Evolutionary conservation across 2,797 vertebrate species (phyloP).

Genomic region (Muraenolepis orangiensis): DNA sequence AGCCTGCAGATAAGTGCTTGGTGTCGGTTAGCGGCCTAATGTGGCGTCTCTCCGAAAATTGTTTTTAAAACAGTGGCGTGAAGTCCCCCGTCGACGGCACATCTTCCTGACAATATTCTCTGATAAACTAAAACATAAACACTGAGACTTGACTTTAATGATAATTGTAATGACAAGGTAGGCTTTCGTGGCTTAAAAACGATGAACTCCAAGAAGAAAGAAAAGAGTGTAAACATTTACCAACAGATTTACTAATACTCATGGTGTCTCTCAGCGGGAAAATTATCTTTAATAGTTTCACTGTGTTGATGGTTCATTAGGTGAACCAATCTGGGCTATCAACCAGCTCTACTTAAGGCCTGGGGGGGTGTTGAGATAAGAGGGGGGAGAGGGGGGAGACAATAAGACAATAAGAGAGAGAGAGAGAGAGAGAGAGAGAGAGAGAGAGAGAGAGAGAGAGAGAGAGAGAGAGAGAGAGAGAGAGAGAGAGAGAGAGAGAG

Average conservation of each 20-base stretch:
- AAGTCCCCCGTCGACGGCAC: constrained; percentile 6
- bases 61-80: constrained; percentile 1
- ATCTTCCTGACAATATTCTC: neutral
- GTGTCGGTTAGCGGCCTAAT: constrained; percentile 21
- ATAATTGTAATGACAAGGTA: neutral
- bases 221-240: constrained; percentile 39
- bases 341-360: constrained; percentile 87
- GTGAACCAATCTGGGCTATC: constrained; percentile 92
- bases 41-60: constrained; percentile 15
- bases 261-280: constrained; percentile 38
- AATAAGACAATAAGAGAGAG: neutral
- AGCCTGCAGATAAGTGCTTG: neutral
- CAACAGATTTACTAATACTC: constrained; percentile 5
- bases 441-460: neutral
- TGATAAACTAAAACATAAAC: neutral
- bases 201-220: neutral
- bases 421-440: neutral
- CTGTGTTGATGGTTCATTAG: constrained; percentile 93
- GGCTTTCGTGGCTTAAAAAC: neutral
- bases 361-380: constrained; percentile 67
- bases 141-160: neutral
- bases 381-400: constrained; percentile 21
- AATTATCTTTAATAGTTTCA: constrained; percentile 85
- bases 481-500: neutral
- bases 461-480: neutral